A percentile compares a stretch with the other conserved stretches of the same genome.
These are phyloP conservation scores for Anastrepha obliqua DNA, from an alignment of 1,140 invertebrate species.

Conservation along the genomic window DNA sequence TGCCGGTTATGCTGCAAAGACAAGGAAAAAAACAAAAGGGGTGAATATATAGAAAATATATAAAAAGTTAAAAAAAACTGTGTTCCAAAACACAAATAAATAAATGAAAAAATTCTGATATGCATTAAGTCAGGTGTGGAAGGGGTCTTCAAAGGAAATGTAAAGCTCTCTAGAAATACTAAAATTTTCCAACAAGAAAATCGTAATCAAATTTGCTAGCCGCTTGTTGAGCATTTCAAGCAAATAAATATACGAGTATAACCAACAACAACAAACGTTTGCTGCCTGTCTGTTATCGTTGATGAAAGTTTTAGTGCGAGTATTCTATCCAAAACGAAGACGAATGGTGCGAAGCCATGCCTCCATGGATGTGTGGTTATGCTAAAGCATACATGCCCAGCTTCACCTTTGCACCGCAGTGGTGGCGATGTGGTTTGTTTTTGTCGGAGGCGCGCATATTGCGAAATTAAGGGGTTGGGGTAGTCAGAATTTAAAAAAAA, in stretches of 20 bases:
- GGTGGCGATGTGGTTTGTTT: background rate
- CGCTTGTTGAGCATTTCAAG: background rate
- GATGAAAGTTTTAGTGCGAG: conserved; percentile 66
- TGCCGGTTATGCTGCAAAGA: conserved; percentile 69
- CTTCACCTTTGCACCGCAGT: conserved; percentile 1
- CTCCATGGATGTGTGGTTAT: background rate
- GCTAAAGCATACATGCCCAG: background rate
- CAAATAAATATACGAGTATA: background rate
- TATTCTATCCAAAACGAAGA: background rate
- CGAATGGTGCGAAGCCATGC: background rate
- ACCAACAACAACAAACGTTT: background rate
- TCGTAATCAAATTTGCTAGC: conserved; percentile 22
- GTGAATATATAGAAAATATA: background rate
- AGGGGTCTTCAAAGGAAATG: background rate
- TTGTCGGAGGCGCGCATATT: background rate
- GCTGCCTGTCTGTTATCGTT: conserved; percentile 62
- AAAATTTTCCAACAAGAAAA: background rate
- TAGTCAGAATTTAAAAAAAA: too few species aligned
- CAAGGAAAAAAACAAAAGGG: background rate
- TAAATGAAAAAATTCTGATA: background rate
- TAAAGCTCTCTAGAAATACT: conserved; percentile 3
- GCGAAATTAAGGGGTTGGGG: too few species aligned
- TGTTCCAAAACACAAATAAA: background rate
- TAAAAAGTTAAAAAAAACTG: background rate
- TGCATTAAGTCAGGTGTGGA: background rate